Percentiles rank a stretch among this genome's conserved stretches.
Evolutionary conservation across 1,140 invertebrate genomes (phyloP).

Genomic region (Drosophila athabasca): DNA sequence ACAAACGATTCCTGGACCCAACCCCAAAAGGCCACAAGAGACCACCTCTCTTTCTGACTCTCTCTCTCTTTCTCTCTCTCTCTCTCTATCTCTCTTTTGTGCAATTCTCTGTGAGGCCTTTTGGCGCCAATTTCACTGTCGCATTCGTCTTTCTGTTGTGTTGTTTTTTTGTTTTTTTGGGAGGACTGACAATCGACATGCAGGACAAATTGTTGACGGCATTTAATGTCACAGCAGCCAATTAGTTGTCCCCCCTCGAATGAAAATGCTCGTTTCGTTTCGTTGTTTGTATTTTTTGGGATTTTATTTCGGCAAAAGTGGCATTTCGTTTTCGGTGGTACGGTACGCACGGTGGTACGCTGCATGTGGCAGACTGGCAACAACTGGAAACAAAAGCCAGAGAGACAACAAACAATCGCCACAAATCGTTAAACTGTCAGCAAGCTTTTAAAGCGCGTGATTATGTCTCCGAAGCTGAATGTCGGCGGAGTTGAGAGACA

Average conservation of each 20-base stretch:
- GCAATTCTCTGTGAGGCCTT: conserved; percentile 35
- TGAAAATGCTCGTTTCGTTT: conserved; percentile 73
- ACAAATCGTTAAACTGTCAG: conserved; percentile 83
- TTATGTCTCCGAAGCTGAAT: conserved; percentile 66
- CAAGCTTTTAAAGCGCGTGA: conserved; percentile 77
- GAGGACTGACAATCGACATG: conserved; percentile 72
- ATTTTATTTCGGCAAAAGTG: conserved; percentile 47
- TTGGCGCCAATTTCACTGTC: conserved; percentile 77
- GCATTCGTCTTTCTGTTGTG: too few species aligned
- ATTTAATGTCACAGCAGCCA: conserved; percentile 81
- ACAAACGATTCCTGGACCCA: conserved; percentile 53
- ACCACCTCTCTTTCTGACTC: background rate
- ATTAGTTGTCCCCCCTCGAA: conserved; percentile 69
- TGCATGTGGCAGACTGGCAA: conserved; percentile 57
- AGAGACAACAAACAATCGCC: conserved; percentile 72
- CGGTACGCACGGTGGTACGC: conserved; percentile 58
- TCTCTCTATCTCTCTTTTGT: conserved; percentile 33
- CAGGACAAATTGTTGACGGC: conserved; percentile 81
- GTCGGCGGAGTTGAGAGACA: conserved; percentile 43
- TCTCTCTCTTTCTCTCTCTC: background rate
- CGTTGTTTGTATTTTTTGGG: conserved; percentile 25
- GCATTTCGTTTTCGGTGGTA: conserved; percentile 32
- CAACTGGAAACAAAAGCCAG: conserved; percentile 29
- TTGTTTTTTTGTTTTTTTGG: background rate
- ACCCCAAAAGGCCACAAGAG: background rate